Conservation (phyloP, 2,797 vertebrate genomes). For the Trichosurus vulpecula region DNA sequence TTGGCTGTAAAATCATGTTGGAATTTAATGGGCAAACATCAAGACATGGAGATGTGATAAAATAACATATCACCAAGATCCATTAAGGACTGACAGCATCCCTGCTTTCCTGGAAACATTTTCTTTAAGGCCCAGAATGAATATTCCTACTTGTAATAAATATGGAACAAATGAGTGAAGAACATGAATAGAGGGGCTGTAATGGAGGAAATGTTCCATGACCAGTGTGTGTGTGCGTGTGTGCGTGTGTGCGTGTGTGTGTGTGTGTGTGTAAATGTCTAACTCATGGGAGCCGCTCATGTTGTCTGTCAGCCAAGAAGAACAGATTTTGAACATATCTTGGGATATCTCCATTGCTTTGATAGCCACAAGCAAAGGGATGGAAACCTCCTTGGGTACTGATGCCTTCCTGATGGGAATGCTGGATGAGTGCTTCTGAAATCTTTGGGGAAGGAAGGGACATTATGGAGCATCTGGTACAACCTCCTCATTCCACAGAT, state of each 20-base stretch:
- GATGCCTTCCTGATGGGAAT: not conserved
- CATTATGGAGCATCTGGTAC: not conserved
- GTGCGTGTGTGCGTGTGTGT: too few species aligned
- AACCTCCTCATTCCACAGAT: not conserved
- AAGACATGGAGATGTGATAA: not conserved
- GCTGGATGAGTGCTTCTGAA: not conserved
- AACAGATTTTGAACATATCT: not conserved
- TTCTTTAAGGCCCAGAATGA: not conserved
- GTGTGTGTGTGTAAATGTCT: not conserved
- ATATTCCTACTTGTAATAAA: not conserved
- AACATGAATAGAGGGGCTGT: not conserved
- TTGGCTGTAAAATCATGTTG: not conserved
- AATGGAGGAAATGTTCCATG: not conserved
- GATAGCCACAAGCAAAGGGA: not conserved
- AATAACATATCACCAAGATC: not conserved
- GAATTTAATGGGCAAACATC: not conserved
- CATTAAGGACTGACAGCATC: not conserved
- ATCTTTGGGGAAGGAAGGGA: not conserved
- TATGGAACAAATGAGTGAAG: not conserved
- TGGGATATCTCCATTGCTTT: not conserved
- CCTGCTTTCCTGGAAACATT: not conserved
- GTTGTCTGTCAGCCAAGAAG: not conserved
- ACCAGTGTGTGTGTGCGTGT: not conserved
- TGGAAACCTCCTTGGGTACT: not conserved
- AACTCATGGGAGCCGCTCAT: not conserved